These are phyloP conservation scores for Rousettus leschenaultii DNA, from an alignment of 2,113 vertebrate species.

Conservation along the genomic window DNA sequence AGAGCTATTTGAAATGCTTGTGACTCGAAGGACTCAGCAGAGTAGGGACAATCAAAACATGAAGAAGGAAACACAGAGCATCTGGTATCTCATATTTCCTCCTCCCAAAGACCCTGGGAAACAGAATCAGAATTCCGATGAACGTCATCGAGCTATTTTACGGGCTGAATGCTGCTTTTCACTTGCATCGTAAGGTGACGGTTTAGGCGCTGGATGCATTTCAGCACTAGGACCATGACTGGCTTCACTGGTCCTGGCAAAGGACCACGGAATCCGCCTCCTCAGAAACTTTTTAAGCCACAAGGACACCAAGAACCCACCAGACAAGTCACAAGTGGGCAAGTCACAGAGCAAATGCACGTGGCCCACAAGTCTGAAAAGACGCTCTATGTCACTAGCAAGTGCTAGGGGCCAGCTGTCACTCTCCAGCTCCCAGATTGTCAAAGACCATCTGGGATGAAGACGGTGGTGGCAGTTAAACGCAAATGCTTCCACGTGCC, in stretches of 20 bases:
- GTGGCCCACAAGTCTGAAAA: neutral
- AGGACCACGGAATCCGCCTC: neutral
- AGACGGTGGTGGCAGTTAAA: rapidly evolving
- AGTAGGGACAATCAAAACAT: neutral
- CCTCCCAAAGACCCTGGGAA: neutral
- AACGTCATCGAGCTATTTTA: neutral
- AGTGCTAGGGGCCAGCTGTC: too few relatives aligned
- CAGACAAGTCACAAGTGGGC: neutral
- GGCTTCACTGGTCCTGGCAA: neutral
- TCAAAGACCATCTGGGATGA: neutral
- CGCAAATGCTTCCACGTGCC: too few relatives aligned
- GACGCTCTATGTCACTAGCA: neutral
- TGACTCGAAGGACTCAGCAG: neutral
- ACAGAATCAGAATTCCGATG: neutral
- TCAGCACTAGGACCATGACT: neutral
- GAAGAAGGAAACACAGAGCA: neutral
- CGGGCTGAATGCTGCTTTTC: too few relatives aligned
- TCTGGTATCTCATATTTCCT: neutral
- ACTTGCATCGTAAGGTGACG: neutral
- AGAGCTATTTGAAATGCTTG: neutral
- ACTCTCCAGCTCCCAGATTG: neutral
- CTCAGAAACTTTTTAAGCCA: too few relatives aligned
- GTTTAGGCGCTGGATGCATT: neutral
- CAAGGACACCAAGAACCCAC: neutral
- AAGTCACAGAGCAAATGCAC: neutral